These are phyloP conservation scores for Bufo bufo DNA, from an alignment of 2,113 vertebrate genomes.

Conservation along the genomic window DNA sequence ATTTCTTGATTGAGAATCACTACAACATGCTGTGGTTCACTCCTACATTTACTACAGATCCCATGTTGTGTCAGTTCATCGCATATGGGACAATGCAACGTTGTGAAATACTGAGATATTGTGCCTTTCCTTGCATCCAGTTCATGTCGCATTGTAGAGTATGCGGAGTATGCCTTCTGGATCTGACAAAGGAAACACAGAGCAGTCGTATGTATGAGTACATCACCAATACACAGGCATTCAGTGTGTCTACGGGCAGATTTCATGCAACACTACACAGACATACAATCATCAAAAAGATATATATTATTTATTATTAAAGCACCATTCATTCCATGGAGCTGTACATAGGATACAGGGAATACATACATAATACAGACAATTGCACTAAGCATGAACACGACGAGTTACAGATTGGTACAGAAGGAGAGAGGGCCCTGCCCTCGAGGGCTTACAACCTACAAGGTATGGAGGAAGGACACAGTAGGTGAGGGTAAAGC, in stretches of 20 bases:
- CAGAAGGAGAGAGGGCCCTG: too few relatives aligned
- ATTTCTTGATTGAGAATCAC: slow-evolving; percentile 91
- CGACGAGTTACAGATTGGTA: too few relatives aligned
- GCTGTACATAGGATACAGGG: too few relatives aligned
- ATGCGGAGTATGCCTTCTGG: slow-evolving; percentile 83
- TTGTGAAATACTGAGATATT: slow-evolving; percentile 97
- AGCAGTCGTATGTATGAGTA: neutral
- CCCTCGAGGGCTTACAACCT: too few relatives aligned
- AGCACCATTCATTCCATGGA: too few relatives aligned
- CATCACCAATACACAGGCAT: neutral
- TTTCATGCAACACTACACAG: neutral
- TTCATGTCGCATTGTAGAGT: slow-evolving; percentile 72
- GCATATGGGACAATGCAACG: slow-evolving; percentile 93
- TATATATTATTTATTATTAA: too few relatives aligned
- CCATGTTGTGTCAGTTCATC: slow-evolving; percentile 94
- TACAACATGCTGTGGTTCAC: slow-evolving; percentile 87
- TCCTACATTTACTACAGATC: slow-evolving; percentile 86
- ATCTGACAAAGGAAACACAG: slow-evolving; percentile 70
- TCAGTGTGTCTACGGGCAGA: neutral
- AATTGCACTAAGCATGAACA: too few relatives aligned
- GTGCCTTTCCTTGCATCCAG: slow-evolving; percentile 86
- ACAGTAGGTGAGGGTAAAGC: too few relatives aligned
- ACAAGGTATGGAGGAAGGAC: too few relatives aligned
- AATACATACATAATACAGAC: too few relatives aligned
- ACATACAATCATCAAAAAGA: too few relatives aligned